phyloP scores from a whole-genome alignment of 2,888 invertebrate genomes.

The Hypercompe scribonia region DNA sequence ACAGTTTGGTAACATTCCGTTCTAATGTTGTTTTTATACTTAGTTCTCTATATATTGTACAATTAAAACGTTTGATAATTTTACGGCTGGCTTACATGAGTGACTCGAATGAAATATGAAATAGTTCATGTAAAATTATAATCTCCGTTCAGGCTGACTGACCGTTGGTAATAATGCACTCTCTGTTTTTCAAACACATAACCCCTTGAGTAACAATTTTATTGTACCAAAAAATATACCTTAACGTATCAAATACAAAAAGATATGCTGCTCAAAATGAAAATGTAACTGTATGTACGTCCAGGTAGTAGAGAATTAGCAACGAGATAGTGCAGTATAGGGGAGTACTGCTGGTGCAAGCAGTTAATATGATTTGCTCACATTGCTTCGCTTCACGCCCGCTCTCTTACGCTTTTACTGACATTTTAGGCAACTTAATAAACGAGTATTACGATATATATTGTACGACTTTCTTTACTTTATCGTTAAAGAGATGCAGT shows the following conservation, averaged over 20 bases:
- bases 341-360: conserved; percentile 49
- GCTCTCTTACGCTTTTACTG: conserved; percentile 56
- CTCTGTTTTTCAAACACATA: background rate
- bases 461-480: conserved; percentile 24
- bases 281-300: conserved; percentile 34
- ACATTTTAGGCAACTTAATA: conserved; percentile 75
- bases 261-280: conserved; percentile 31
- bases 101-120: background rate
- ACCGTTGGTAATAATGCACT: background rate
- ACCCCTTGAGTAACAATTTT: background rate
- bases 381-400: conserved; percentile 24
- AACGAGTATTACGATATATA: conserved; percentile 57
- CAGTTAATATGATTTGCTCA: conserved; percentile 76
- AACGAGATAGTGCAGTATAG: conserved; percentile 58
- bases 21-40: conserved; percentile 51
- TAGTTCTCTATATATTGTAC: conserved; percentile 20
- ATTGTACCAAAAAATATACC: background rate
- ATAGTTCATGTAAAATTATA: background rate
- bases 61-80: background rate
- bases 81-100: background rate
- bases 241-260: conserved; percentile 7
- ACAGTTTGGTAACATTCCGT: conserved; percentile 51
- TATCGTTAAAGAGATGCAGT: background rate
- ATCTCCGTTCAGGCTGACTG: too few relatives aligned
- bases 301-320: conserved; percentile 58